Conservation (phyloP, 2,797 vertebrate species). For the Coregonus sp. region DNA sequence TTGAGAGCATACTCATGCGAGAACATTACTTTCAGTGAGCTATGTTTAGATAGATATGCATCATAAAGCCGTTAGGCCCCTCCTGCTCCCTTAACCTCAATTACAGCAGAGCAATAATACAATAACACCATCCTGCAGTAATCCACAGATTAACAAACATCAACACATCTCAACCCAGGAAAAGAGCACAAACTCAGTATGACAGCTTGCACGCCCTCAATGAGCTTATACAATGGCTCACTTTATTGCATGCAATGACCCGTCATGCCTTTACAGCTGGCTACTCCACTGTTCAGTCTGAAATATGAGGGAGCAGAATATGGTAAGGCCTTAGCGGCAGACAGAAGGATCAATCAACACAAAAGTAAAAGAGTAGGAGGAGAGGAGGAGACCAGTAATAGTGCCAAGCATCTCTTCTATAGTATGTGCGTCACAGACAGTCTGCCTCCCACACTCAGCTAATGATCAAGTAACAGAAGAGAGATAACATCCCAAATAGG, state of each 20-base stretch:
- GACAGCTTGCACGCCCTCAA: neutral
- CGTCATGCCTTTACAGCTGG: too few relatives aligned
- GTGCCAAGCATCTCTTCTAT: too few relatives aligned
- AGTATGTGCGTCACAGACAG: too few relatives aligned
- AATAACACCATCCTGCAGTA: neutral
- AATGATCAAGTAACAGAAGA: too few relatives aligned
- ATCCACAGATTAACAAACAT: slow-evolving; percentile 10
- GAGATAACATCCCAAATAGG: too few relatives aligned
- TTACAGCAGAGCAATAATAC: slow-evolving; percentile 4
- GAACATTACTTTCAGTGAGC: neutral
- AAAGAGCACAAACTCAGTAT: neutral
- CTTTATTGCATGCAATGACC: neutral
- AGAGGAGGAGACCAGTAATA: too few relatives aligned
- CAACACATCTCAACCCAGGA: neutral
- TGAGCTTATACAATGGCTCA: neutral
- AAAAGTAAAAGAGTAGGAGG: too few relatives aligned
- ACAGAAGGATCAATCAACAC: too few relatives aligned
- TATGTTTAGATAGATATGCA: slow-evolving; percentile 6
- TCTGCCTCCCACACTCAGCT: too few relatives aligned
- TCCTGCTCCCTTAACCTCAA: slow-evolving; percentile 15
- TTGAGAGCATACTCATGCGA: neutral
- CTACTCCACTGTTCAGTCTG: too few relatives aligned
- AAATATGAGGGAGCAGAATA: neutral
- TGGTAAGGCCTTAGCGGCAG: neutral
- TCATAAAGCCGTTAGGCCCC: neutral